These are phyloP conservation scores for Campylomormyrus numenius DNA, from an alignment of 2,113 vertebrate species.

Conservation along the genomic window DNA sequence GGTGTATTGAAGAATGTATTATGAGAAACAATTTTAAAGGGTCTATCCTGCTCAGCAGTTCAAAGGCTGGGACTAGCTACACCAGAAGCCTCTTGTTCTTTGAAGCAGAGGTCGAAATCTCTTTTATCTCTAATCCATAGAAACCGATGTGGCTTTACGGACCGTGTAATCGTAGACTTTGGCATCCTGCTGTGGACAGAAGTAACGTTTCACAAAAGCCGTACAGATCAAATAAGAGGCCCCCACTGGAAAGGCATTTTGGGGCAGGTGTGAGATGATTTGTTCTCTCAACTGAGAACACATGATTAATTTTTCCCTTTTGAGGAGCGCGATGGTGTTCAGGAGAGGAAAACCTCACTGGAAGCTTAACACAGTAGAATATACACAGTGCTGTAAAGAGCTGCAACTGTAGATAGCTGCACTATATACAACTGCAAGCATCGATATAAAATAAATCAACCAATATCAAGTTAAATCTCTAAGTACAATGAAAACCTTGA, in stretches of 20 bases:
- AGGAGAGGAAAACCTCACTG: neutral
- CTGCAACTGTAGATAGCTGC: neutral
- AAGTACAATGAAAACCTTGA: neutral
- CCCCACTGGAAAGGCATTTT: neutral
- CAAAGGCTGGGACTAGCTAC: slow-evolving; percentile 8
- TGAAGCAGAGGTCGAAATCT: neutral
- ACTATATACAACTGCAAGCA: neutral
- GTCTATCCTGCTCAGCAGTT: neutral
- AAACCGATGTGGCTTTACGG: neutral
- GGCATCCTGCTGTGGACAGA: neutral
- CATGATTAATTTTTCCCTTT: neutral
- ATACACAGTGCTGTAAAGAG: neutral
- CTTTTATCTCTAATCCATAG: slow-evolving; percentile 14
- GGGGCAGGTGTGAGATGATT: neutral
- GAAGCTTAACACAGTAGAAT: neutral
- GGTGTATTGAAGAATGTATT: neutral
- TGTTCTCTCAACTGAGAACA: neutral
- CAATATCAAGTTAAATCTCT: neutral
- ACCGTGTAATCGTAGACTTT: neutral
- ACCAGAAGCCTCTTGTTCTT: neutral
- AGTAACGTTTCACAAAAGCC: neutral
- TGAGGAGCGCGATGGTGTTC: neutral
- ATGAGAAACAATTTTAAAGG: slow-evolving; percentile 12
- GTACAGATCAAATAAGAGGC: neutral
- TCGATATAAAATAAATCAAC: neutral